phyloP scores from a whole-genome alignment of 2,797 vertebrate species.

The Anas bernieri region DNA sequence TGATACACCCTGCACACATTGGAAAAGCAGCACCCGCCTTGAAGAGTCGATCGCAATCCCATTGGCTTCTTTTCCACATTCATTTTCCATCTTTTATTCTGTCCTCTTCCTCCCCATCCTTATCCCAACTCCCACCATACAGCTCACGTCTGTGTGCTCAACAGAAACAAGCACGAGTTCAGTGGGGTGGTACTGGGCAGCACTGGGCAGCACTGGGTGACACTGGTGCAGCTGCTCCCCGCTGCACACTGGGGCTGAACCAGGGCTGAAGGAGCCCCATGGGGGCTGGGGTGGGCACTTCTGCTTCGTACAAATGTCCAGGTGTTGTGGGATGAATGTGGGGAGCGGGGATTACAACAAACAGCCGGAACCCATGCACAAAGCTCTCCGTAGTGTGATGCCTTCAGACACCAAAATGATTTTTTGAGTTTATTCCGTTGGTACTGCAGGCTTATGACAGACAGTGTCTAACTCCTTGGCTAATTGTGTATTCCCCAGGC shows the following conservation, averaged over 20 bases:
- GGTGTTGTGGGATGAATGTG: rapidly evolving
- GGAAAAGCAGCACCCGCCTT: background rate
- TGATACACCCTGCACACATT: background rate
- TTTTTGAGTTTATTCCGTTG: background rate
- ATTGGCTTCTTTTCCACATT: rapidly evolving
- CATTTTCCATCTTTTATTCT: background rate
- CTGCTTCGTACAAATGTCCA: rapidly evolving
- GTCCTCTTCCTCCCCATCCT: background rate
- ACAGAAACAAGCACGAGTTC: background rate
- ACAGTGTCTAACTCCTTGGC: background rate
- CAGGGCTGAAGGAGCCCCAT: too few relatives aligned
- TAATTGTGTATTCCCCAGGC: rapidly evolving
- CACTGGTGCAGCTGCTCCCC: background rate
- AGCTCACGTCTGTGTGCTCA: rapidly evolving
- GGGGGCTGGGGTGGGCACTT: too few relatives aligned
- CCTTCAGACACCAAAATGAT: background rate
- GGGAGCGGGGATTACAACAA: too few relatives aligned
- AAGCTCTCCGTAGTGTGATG: rapidly evolving
- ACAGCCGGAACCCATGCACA: background rate
- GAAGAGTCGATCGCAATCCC: rapidly evolving
- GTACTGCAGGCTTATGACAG: background rate
- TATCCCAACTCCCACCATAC: background rate
- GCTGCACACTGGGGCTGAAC: too few relatives aligned
- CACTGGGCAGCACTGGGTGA: too few relatives aligned
- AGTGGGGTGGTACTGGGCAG: background rate